Evolutionary conservation across 2,113 vertebrate genomes (phyloP).

Genomic region (Cephalopholis sonnerati): DNA sequence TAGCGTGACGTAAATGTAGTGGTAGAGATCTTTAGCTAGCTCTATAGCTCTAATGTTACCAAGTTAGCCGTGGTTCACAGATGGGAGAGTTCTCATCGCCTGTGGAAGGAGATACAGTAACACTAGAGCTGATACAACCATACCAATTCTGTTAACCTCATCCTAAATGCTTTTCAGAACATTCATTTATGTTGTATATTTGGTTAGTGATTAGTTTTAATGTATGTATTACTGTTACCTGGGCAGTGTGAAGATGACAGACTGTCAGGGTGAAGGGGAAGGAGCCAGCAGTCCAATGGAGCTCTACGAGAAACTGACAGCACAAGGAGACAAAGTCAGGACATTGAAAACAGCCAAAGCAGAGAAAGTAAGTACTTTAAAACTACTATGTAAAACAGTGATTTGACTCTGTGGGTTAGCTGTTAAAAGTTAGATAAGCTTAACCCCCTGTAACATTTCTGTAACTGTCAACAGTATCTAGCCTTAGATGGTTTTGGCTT

Average conservation of each 20-base stretch:
- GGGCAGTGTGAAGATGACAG: conserved; percentile 82
- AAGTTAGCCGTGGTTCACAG: conserved; percentile 39
- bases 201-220: not conserved
- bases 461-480: not conserved
- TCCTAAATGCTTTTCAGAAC: not conserved
- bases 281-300: conserved; percentile 81
- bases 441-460: not conserved
- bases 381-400: not conserved
- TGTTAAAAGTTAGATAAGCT: not conserved
- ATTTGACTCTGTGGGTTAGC: not conserved
- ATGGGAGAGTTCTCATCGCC: conserved; percentile 21
- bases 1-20: not conserved
- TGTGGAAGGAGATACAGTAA: not conserved
- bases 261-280: conserved; percentile 74
- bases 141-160: not conserved
- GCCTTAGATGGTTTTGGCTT: not conserved
- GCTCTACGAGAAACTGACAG: conserved; percentile 87
- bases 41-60: conserved; percentile 1
- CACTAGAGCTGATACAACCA: not conserved
- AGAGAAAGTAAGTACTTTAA: conserved; percentile 84
- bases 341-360: conserved; percentile 89
- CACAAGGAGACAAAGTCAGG: conserved; percentile 90
- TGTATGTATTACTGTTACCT: not conserved
- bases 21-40: not conserved
- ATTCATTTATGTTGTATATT: not conserved